These are phyloP conservation scores for Eremophila alpestris DNA, from an alignment of 2,797 vertebrate genomes.

Conservation along the genomic window DNA sequence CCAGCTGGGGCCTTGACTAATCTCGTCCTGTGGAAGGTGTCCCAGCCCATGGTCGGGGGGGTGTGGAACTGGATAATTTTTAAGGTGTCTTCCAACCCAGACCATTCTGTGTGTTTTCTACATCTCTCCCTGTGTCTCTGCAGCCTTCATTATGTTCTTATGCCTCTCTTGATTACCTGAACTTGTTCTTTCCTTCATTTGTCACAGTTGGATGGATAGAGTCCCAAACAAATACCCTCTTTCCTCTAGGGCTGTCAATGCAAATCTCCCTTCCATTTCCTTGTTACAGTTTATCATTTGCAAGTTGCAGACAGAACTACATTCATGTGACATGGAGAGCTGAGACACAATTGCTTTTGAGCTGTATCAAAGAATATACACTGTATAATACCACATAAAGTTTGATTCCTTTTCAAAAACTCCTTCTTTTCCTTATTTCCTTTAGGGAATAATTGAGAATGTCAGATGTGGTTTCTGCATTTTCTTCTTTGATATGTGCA, in stretches of 20 bases:
- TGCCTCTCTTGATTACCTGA: neutral
- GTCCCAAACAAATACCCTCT: neutral
- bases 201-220: neutral
- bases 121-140: neutral
- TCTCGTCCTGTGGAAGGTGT: neutral
- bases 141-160: neutral
- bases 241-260: accelerated
- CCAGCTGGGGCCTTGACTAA: neutral
- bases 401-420: neutral
- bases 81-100: neutral
- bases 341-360: neutral
- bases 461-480: neutral
- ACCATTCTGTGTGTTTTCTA: neutral
- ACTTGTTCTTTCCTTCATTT: neutral
- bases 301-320: neutral
- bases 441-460: neutral
- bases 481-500: slow-evolving; percentile 16
- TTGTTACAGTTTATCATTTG: neutral
- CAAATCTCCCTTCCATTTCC: neutral
- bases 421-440: neutral
- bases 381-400: neutral
- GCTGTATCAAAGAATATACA: neutral
- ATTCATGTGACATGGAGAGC: neutral
- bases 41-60: neutral
- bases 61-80: neutral